Conservation (phyloP, 1,140 invertebrate species). For the Mya arenaria region DNA sequence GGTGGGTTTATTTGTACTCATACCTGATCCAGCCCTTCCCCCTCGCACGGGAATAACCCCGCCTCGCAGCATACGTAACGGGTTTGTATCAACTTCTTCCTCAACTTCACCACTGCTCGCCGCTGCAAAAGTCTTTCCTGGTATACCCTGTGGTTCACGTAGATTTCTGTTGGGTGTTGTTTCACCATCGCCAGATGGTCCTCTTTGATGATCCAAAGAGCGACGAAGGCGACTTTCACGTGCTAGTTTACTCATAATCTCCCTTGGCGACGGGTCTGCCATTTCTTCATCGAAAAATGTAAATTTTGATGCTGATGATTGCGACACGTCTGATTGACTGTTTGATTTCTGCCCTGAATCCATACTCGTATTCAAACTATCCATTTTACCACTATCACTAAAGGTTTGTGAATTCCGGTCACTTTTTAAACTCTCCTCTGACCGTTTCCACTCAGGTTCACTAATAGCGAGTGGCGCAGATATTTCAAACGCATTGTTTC, state of each 20-base stretch:
- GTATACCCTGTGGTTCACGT: conserved; percentile 76
- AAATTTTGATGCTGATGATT: conserved; percentile 51
- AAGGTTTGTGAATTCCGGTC: conserved; percentile 31
- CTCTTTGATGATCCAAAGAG: conserved; percentile 74
- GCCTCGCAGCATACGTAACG: conserved; percentile 87
- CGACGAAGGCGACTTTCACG: conserved; percentile 73
- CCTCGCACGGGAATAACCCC: conserved; percentile 74
- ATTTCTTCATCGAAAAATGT: conserved; percentile 76
- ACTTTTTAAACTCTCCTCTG: conserved; percentile 49
- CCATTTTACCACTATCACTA: conserved; percentile 56
- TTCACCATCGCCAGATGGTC: conserved; percentile 60
- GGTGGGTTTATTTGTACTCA: conserved; percentile 63
- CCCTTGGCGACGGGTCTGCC: conserved; percentile 74
- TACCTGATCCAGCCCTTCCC: conserved; percentile 74
- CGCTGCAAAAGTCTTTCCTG: conserved; percentile 57
- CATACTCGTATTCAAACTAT: conserved; percentile 56
- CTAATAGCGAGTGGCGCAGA: conserved; percentile 28
- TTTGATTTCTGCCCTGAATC: conserved; percentile 51
- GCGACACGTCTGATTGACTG: conserved; percentile 48
- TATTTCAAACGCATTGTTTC: conserved; percentile 25
- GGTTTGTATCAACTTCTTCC: conserved; percentile 85
- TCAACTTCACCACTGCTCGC: conserved; percentile 59
- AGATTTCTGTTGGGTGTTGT: conserved; percentile 65
- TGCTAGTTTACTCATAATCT: conserved; percentile 74
- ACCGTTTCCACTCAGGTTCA: conserved; percentile 46